These are phyloP conservation scores for Hypanus sabinus DNA, from an alignment of 2,113 vertebrate species.

Conservation along the genomic window DNA sequence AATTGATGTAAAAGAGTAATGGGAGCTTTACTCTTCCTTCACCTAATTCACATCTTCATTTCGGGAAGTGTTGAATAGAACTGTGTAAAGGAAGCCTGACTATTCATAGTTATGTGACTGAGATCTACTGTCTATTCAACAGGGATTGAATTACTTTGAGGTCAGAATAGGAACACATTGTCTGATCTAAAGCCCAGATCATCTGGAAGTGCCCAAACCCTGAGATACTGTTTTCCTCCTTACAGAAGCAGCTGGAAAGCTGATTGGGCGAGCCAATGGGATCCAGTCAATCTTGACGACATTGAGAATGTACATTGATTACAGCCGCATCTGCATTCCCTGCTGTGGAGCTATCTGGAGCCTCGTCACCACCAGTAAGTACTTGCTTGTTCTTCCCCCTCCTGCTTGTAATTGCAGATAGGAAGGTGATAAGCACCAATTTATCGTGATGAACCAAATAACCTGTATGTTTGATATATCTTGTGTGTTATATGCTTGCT, in stretches of 20 bases:
- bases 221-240: not conserved
- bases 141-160: not conserved
- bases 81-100: too few species aligned
- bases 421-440: not conserved
- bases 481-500: not conserved
- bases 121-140: not conserved
- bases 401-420: not conserved
- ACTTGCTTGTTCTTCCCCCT: too few species aligned
- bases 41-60: too few species aligned
- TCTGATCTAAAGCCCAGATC: not conserved
- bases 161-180: too few species aligned
- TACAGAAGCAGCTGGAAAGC: conserved; percentile 42
- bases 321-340: conserved; percentile 48
- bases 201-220: not conserved
- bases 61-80: too few species aligned
- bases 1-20: too few species aligned
- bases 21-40: too few species aligned
- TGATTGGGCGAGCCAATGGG: conserved; percentile 46
- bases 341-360: conserved; percentile 58
- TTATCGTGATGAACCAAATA: too few species aligned
- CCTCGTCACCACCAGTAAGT: conserved; percentile 54
- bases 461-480: not conserved
- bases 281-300: conserved; percentile 48
- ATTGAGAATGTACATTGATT: conserved; percentile 42
- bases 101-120: too few species aligned